Evolutionary conservation across 2,113 vertebrate genomes (phyloP).

Genomic region (Vireo altiloquus): DNA sequence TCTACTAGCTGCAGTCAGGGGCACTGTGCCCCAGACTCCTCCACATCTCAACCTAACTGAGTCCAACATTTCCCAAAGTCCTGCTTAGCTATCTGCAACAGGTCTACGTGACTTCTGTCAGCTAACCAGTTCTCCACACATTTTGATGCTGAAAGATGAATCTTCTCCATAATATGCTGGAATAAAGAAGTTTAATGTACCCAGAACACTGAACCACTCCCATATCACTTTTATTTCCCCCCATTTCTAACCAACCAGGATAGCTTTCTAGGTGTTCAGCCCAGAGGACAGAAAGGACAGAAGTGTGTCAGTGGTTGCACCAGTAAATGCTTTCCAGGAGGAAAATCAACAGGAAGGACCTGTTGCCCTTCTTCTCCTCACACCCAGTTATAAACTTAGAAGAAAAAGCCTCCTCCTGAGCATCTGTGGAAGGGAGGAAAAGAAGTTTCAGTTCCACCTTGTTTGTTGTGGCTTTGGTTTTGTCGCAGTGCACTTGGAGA

Average conservation of each 20-base stretch:
- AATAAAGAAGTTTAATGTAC: neutral
- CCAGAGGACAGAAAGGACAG: neutral
- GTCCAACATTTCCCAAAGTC: no score
- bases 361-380: neutral
- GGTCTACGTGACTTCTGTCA: no score
- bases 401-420: neutral
- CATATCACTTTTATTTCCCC: rapidly evolving
- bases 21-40: no score
- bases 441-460: neutral
- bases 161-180: neutral
- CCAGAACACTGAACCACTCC: neutral
- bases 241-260: neutral
- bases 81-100: no score
- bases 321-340: neutral
- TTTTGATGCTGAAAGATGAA: neutral
- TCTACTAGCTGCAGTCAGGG: no score
- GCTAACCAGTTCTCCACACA: no score
- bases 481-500: neutral
- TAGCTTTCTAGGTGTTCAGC: neutral
- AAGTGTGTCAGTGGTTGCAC: neutral
- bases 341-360: neutral
- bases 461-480: neutral
- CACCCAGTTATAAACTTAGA: neutral
- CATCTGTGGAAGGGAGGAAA: neutral
- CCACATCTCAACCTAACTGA: no score